Percentiles rank a stretch among this genome's conserved stretches.
phyloP scores from a whole-genome alignment of 2,888 invertebrate species.

The Polydrusus tereticollis region DNA sequence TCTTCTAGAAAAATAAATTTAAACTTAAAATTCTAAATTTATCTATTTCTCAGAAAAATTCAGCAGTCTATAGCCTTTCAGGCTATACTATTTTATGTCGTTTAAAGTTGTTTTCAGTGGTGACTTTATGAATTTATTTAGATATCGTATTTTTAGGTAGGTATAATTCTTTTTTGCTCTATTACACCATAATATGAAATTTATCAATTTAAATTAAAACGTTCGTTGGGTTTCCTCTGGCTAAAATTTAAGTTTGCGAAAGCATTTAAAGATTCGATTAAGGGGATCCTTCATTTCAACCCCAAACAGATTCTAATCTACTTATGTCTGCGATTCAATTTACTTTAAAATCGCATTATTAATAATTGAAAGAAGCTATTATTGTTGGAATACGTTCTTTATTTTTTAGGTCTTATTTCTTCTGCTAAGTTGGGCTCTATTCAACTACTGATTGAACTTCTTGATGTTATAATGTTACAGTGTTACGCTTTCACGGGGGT shows the following conservation, averaged over 20 bases:
- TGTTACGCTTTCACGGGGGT: too few species aligned
- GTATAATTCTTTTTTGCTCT: neutral
- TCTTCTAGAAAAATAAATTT: too few species aligned
- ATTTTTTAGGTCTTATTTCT: slow-evolving; percentile 5
- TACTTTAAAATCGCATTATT: slow-evolving; percentile 56
- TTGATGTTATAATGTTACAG: too few species aligned
- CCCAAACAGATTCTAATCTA: slow-evolving; percentile 51
- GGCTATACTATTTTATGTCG: too few species aligned
- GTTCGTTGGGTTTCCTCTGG: neutral
- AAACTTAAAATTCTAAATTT: too few species aligned
- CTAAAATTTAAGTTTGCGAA: slow-evolving; percentile 14
- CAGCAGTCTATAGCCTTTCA: too few species aligned
- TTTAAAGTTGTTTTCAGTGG: too few species aligned
- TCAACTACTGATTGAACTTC: too few species aligned
- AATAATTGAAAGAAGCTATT: slow-evolving; percentile 54
- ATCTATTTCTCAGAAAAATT: too few species aligned
- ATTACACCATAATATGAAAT: neutral
- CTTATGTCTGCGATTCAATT: slow-evolving; percentile 56
- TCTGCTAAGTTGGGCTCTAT: too few species aligned
- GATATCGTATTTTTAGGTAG: too few species aligned
- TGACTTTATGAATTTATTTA: too few species aligned
- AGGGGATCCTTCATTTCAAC: slow-evolving; percentile 29
- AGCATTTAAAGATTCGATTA: slow-evolving; percentile 34
- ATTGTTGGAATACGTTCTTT: slow-evolving; percentile 56
- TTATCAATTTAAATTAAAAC: slow-evolving; percentile 1